Conservation (phyloP, 2,888 invertebrate genomes). For the Hypercompe scribonia region DNA sequence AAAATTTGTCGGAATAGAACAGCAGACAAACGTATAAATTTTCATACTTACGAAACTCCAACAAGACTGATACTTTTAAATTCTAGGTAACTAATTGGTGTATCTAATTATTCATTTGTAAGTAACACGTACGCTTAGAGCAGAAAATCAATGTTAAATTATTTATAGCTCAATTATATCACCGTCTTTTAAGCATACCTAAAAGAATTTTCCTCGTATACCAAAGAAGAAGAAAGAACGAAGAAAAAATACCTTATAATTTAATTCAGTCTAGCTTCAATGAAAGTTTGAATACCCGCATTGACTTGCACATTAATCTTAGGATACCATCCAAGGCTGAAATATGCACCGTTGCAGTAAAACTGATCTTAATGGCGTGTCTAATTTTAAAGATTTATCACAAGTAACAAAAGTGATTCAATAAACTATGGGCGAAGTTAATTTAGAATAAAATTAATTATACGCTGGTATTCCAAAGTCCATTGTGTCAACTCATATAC, state of each 20-base stretch:
- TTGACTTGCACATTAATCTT: neutral
- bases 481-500: neutral
- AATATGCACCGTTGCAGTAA: neutral
- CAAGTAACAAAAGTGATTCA: neutral
- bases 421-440: neutral
- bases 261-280: neutral
- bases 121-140: neutral
- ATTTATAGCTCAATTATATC: neutral
- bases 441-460: neutral
- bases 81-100: neutral
- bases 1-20: no score
- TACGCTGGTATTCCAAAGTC: no score
- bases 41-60: no score
- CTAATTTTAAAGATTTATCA: neutral
- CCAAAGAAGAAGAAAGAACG: neutral
- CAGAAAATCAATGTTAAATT: neutral
- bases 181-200: neutral
- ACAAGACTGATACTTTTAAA: no score
- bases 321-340: neutral
- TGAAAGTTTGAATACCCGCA: slow-evolving; percentile 1
- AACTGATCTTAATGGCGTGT: neutral
- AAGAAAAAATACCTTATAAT: neutral
- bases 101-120: neutral
- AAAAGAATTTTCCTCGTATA: neutral
- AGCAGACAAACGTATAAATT: no score